A percentile compares a stretch with the other conserved stretches of the same genome.
These are phyloP conservation scores for Ceratosolen fusciceps DNA, from an alignment of 1,140 invertebrate species.

Conservation along the genomic window DNA sequence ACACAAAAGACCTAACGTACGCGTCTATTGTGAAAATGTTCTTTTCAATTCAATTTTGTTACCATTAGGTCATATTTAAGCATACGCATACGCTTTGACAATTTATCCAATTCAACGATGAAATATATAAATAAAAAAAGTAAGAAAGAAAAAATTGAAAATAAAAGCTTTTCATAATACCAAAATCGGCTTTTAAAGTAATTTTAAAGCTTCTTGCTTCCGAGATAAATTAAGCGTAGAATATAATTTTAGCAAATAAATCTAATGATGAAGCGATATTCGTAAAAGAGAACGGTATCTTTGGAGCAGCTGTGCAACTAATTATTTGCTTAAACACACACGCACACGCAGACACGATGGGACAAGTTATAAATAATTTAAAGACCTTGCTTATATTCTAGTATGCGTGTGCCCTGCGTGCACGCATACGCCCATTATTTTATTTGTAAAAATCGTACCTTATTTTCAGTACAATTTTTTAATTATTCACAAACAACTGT, in stretches of 20 bases:
- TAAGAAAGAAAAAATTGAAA: too few species aligned
- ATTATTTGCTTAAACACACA: neutral
- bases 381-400: too few species aligned
- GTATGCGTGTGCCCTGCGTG: neutral
- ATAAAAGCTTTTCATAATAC: too few species aligned
- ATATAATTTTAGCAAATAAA: neutral
- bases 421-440: too few species aligned
- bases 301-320: too few species aligned
- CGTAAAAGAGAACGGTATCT: too few species aligned
- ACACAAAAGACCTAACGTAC: too few species aligned
- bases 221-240: neutral
- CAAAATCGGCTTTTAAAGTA: neutral
- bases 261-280: neutral
- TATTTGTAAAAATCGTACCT: neutral
- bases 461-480: neutral
- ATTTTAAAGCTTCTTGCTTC: neutral
- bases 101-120: too few species aligned
- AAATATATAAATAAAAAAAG: too few species aligned
- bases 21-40: neutral
- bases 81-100: neutral
- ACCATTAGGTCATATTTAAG: neutral
- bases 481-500: neutral
- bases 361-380: neutral
- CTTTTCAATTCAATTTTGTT: neutral
- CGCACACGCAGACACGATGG: neutral